A percentile compares a stretch with the other conserved stretches of the same genome.
phyloP scores from a whole-genome alignment of 1,140 invertebrate species.

The Drosophila pseudoobscura region DNA sequence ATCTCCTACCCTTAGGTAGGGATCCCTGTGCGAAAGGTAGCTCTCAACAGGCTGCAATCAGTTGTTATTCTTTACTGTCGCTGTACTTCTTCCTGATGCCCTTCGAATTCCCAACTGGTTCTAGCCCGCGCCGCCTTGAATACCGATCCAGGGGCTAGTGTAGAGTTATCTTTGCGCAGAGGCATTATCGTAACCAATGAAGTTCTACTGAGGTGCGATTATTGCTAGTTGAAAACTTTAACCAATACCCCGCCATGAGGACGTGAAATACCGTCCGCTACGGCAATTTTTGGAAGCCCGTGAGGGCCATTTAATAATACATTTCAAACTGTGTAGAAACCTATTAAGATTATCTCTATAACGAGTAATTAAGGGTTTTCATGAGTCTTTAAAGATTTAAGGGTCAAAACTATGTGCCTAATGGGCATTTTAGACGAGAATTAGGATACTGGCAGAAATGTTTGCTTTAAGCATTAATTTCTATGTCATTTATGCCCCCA shows the following conservation, averaged over 20 bases:
- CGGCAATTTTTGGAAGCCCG: constrained; percentile 92
- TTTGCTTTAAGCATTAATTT: constrained; percentile 34
- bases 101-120: constrained; percentile 62
- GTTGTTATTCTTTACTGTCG: not conserved
- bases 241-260: constrained; percentile 97
- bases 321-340: constrained; percentile 4
- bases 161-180: constrained; percentile 75
- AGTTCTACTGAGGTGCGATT: constrained; percentile 84
- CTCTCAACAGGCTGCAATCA: constrained; percentile 15
- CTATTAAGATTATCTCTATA: constrained; percentile 4
- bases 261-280: constrained; percentile 95
- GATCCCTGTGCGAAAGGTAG: not conserved
- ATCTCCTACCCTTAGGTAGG: not conserved
- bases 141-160: not conserved
- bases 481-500: not conserved
- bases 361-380: not conserved
- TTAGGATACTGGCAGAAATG: no score
- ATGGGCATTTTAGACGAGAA: not conserved
- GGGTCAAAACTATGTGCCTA: constrained; percentile 4
- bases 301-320: constrained; percentile 79
- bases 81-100: not conserved
- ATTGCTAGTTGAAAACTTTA: constrained; percentile 84
- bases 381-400: constrained; percentile 33
- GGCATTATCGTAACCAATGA: constrained; percentile 95
- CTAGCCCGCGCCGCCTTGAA: not conserved